These are phyloP conservation scores for Dromiciops gliroides DNA, from an alignment of 2,113 vertebrate genomes.

Conservation along the genomic window DNA sequence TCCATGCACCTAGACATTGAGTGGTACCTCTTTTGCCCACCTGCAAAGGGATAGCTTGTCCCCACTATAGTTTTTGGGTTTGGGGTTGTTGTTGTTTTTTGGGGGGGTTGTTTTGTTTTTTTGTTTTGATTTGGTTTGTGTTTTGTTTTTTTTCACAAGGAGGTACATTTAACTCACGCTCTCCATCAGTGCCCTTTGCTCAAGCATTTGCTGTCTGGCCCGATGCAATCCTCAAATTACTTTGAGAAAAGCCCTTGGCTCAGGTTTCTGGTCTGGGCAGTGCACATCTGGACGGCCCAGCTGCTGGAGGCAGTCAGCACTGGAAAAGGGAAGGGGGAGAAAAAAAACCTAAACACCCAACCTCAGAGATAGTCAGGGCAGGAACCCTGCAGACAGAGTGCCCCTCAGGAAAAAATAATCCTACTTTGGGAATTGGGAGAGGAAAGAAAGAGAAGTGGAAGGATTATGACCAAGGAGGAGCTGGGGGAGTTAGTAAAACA, in stretches of 20 bases:
- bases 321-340: not conserved
- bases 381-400: not conserved
- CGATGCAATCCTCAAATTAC: not conserved
- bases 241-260: conserved; percentile 7
- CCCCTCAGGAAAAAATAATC: not conserved
- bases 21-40: not conserved
- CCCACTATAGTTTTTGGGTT: not conserved
- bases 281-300: not conserved
- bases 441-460: not conserved
- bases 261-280: not conserved
- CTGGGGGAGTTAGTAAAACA: not conserved
- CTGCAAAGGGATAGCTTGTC: not conserved
- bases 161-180: not conserved
- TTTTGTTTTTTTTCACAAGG: not conserved
- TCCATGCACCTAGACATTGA: not conserved
- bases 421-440: not conserved
- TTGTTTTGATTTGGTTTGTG: too few species aligned
- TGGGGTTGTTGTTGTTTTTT: too few species aligned
- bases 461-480: not conserved
- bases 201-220: not conserved
- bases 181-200: not conserved
- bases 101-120: too few species aligned
- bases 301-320: not conserved
- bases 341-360: not conserved
- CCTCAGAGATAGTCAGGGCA: not conserved